Base-by-base conservation (phyloP, 2,113 vertebrate genomes). In the Aphyosemion australe region DNA sequence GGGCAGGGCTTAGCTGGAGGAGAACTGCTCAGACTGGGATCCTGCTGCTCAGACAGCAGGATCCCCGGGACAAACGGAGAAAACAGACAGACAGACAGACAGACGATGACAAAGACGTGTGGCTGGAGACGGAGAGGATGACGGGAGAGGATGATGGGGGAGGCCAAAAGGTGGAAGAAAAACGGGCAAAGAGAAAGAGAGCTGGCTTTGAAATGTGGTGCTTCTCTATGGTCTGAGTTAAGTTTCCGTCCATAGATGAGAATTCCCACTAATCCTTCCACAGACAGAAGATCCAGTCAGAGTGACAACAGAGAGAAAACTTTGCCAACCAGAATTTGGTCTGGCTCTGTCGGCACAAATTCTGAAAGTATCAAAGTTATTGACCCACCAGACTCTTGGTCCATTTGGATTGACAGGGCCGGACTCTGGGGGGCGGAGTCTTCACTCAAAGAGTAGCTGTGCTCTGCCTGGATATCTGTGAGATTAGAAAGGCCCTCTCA, bases 401-500 rank as follows among this genome's bases (percentile, higher is more conserved):
- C 97, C 86, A 94, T 95, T 91, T 97, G 95, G 91, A 97, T 92
- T 77, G 97, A 95, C 84, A 95, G 91, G 0, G 96, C 94, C 0
- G 97, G 97, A 69, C 96, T 98, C 91, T 98, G 97, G 19, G 97
- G 97, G n/a, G 97, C 97, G 0, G 97, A 99, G 77, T 99, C 97
- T 60, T 95, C 97, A 1, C 96, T 98, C 76, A 98, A 91, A 19
- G 97, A 99, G 89, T 99, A 99, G 91, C 97, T 99, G 92, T 99
- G 97, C 86, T 99, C 97, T 1, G 94, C 96, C 90, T 99, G 97
- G 87, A 99, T 97, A 91, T 95, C 95, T 52, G 95, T 93, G 14
- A 69, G 63, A 72, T 72, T 74, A 52, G 60, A 82, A 80, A 64
- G 54, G 7, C 51, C 20, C 65, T 70, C 71, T 82, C 53, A 86